Conservation (phyloP, 2,797 vertebrate genomes). For the Lemur catta region DNA sequence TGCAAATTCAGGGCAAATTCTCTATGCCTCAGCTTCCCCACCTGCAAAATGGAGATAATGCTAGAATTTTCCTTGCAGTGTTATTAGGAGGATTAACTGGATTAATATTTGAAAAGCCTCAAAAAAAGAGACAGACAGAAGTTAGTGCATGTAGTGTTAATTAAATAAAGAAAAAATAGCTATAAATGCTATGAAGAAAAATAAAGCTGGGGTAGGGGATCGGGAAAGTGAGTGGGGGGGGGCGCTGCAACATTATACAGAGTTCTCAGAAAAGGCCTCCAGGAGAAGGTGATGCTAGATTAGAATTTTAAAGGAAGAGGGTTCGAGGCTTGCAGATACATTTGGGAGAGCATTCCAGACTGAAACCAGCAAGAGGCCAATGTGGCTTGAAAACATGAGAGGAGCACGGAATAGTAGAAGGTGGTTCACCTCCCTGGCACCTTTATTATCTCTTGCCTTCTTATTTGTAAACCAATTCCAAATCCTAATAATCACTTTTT, state of each 20-base stretch:
- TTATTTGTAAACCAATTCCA: not conserved
- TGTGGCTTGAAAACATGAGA: not conserved
- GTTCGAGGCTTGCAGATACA: not conserved
- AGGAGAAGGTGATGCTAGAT: not conserved
- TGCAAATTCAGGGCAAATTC: not conserved
- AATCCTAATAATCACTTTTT: not conserved
- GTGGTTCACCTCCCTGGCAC: not conserved
- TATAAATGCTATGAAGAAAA: not conserved
- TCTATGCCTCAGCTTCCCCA: not conserved
- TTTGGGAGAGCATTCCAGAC: not conserved
- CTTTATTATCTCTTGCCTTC: not conserved
- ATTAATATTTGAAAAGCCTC: not conserved
- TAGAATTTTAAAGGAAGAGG: not conserved
- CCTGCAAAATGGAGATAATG: not conserved
- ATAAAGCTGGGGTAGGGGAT: not conserved
- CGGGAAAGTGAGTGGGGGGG: rapidly evolving
- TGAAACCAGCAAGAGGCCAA: not conserved
- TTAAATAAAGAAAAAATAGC: not conserved
- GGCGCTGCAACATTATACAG: not conserved
- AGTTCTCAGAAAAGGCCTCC: not conserved
- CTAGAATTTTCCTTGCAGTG: not conserved
- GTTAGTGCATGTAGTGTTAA: not conserved
- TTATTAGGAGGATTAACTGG: not conserved
- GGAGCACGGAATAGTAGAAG: not conserved
- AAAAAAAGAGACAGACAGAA: not conserved